Conservation (phyloP, 2,888 invertebrate genomes). For the Drosophila pseudotalamancana region DNA sequence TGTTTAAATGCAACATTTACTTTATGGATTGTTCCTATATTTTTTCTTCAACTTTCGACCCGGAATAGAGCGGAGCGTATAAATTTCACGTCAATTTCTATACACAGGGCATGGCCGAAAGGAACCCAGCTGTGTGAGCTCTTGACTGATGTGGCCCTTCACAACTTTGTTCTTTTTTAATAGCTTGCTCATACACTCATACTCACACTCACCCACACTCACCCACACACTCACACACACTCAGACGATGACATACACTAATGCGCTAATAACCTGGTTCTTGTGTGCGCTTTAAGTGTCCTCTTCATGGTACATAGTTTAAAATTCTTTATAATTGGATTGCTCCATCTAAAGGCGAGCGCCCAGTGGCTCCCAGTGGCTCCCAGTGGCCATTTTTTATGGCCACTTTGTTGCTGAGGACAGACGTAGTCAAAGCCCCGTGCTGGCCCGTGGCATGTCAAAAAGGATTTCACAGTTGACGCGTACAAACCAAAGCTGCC, state of each 20-base stretch:
- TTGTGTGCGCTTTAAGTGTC: conserved; percentile 72
- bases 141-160: conserved; percentile 77
- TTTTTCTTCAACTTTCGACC: conserved; percentile 76
- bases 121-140: conserved; percentile 69
- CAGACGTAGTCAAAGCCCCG: conserved; percentile 34
- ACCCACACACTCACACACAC: conserved; percentile 6
- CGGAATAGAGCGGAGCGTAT: conserved; percentile 61
- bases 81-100: conserved; percentile 76
- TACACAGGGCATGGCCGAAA: conserved; percentile 23
- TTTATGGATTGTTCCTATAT: conserved; percentile 79
- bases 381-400: conserved; percentile 71
- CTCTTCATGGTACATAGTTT: conserved; percentile 78
- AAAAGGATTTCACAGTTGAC: conserved; percentile 79
- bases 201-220: conserved; percentile 7
- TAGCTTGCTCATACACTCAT: conserved; percentile 62
- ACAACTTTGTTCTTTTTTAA: conserved; percentile 74
- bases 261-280: conserved; percentile 74
- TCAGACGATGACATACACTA: conserved; percentile 39
- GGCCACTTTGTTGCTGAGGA: conserved; percentile 52
- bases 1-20: conserved; percentile 78
- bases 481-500: conserved; percentile 72
- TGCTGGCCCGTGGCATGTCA: conserved; percentile 59
- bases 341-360: conserved; percentile 61
- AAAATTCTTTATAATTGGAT: conserved; percentile 78
- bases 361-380: conserved; percentile 14